Evolutionary conservation across 1,140 invertebrate species (phyloP).

Genomic region (Psilanteris sp.): DNA sequence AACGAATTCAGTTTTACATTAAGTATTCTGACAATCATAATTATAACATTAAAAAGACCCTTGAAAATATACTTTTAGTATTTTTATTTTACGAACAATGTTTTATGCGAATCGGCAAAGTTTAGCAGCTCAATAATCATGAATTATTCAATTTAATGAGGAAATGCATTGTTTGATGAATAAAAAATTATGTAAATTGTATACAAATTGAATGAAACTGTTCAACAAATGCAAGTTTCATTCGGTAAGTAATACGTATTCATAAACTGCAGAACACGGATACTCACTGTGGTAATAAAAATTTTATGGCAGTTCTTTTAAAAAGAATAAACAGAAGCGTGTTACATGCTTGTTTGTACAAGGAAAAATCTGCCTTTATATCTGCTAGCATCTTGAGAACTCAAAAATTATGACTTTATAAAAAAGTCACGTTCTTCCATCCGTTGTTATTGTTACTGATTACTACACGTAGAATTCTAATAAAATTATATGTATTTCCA

Average conservation of each 20-base stretch:
- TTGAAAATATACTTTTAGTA: not conserved
- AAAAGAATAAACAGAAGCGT: constrained; percentile 26
- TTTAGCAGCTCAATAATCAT: constrained; percentile 16
- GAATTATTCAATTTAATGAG: constrained; percentile 40
- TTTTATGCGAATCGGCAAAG: constrained; percentile 4
- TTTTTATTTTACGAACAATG: constrained; percentile 13
- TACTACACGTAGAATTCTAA: too few species aligned
- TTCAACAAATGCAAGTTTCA: constrained; percentile 31
- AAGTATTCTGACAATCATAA: too few species aligned
- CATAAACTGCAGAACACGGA: constrained; percentile 26
- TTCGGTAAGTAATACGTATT: constrained; percentile 31
- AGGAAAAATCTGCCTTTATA: constrained; percentile 9
- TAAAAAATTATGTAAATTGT: constrained; percentile 28
- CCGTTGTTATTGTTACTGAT: too few species aligned
- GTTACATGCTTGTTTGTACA: constrained; percentile 25
- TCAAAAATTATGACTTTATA: constrained; percentile 29
- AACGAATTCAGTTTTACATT: too few species aligned
- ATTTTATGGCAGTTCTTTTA: constrained; percentile 26
- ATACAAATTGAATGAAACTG: constrained; percentile 32
- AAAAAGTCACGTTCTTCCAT: too few species aligned
- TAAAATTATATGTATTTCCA: too few species aligned
- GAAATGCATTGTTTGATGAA: constrained; percentile 35
- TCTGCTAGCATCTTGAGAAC: constrained; percentile 13
- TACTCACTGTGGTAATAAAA: constrained; percentile 18
- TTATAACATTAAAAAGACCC: constrained; percentile 4